Evolutionary conservation across 2,888 invertebrate species (phyloP).

Genomic region (Pollenia griseotomentosa): DNA sequence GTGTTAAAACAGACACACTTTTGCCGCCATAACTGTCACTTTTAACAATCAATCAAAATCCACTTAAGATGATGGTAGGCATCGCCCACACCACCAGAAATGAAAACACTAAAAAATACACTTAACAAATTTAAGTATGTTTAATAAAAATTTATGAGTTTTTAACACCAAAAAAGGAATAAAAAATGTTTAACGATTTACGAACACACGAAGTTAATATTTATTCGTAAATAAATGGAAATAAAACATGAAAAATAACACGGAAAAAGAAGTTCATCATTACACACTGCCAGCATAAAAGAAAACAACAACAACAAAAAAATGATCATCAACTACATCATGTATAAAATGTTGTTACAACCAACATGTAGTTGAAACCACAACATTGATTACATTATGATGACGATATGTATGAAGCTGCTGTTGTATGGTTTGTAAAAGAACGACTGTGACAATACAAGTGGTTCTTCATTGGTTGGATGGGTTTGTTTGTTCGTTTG

Average conservation of each 20-base stretch:
- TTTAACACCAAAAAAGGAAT: constrained; percentile 50
- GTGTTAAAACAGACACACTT: background rate
- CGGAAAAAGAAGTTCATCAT: constrained; percentile 60
- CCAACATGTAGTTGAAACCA: constrained; percentile 61
- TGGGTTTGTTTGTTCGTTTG: constrained; percentile 19
- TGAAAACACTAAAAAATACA: constrained; percentile 2
- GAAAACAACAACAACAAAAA: constrained; percentile 1
- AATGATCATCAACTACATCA: background rate
- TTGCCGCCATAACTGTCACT: constrained; percentile 28
- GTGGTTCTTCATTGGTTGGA: constrained; percentile 42
- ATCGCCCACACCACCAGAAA: constrained; percentile 53
- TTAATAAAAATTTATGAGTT: constrained; percentile 80
- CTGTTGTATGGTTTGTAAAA: constrained; percentile 54
- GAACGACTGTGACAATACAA: constrained; percentile 68
- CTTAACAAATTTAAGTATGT: constrained; percentile 69
- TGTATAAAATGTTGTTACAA: constrained; percentile 46
- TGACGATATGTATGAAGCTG: constrained; percentile 43
- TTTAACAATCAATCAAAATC: constrained; percentile 59
- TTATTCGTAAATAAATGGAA: background rate
- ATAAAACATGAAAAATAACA: constrained; percentile 32
- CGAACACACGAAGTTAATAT: background rate
- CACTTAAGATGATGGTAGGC: constrained; percentile 50
- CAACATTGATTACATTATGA: constrained; percentile 64
- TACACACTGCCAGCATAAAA: constrained; percentile 31
- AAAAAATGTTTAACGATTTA: constrained; percentile 5